Base-by-base conservation (phyloP, 2,888 invertebrate genomes). In the Drosophila greeni region DNA sequence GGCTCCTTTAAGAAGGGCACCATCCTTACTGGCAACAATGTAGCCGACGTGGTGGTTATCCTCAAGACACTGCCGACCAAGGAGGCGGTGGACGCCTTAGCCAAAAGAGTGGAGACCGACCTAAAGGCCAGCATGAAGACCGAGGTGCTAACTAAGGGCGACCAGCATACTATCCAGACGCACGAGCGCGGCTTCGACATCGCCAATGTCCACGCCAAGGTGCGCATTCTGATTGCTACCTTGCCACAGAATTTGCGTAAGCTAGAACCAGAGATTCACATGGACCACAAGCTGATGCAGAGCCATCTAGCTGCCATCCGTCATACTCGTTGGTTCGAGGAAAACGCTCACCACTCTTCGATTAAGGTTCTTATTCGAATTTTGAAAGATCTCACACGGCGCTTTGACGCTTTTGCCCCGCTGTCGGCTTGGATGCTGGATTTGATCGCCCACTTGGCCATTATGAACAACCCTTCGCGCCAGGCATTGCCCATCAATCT, bases 1-100 rank as follows among this genome's bases (percentile, higher is more conserved):
- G 99, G 99, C 0, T 97, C 98, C 0, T 98, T 97, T 89, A 99
- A 99, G 89, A 98, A 99, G 86, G 98, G 98, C 2, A 99, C 99
- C 0, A 97, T 99, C 95, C 93, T 98, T 87, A 94, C 95, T 0
- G 97, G 97, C 2, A 95, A 96, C 88, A 98, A 97, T 87, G 94
- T 97, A 0, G 99, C 98, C 0, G 98, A 99, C 85, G 94, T 99
- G 68, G 98, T 98, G 1, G 97, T 99, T 1, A 97, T 99, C 71
- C 91, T 99, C 70, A 98, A 98, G 90, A 97, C 98, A 0, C 88
- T 98, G 55, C 99, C 99, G 0, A 98, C 98, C 1, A 95, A 95
- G 85, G 98, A 98, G 88, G 97, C 98, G 0, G 96, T 98, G 0
- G 96, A 96, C 81, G 96, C 96, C 0, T 90, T 99, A 2, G 96